Base-by-base conservation (phyloP, 1,140 invertebrate genomes). In the Olivierus martensii region DNA sequence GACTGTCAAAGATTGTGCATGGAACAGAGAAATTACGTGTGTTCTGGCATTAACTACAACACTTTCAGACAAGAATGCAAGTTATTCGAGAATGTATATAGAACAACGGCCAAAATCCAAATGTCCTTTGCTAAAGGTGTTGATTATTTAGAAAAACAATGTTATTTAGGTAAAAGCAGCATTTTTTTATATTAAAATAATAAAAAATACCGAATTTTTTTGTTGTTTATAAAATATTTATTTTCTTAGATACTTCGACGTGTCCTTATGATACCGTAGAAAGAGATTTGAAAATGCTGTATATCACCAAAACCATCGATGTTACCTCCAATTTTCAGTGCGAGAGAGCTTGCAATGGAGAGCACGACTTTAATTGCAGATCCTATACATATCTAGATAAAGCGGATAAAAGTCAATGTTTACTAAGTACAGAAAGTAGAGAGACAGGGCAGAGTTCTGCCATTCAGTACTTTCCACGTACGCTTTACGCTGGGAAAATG, bases 131-230 rank as follows among this genome's bases (percentile, higher is more conserved):
- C 58, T 0, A 46, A 56, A 15, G 62, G 60, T 11, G 66, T 66
- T 6, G 71, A 75, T 59, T 75, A 75, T 57, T 59, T 75, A 57
- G 73, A 75, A 59, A 75, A 75, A 58, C 73, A 74, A 60, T 75
- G 74, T 55, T 66, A 65, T 38, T 61, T 68, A 15, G 63, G 72
- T 73, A 65, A 62, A 64, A 53, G n/a, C n/a, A n/a, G n/a, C n/a
- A n/a, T n/a, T n/a, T n/a, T n/a, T n/a, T n/a, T n/a, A n/a, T n/a
- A n/a, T n/a, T n/a, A n/a, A n/a, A n/a, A n/a, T n/a, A n/a, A n/a
- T n/a, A n/a, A n/a, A n/a, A n/a, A n/a, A n/a, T n/a, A n/a, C n/a
- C n/a, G n/a, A n/a, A n/a, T n/a, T n/a, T n/a, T n/a, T n/a, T n/a
- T n/a, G n/a, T n/a, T n/a, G n/a, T n/a, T n/a, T n/a, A n/a, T n/a